Conservation (phyloP, 1,140 invertebrate species). For the Drosophila repleta region DNA sequence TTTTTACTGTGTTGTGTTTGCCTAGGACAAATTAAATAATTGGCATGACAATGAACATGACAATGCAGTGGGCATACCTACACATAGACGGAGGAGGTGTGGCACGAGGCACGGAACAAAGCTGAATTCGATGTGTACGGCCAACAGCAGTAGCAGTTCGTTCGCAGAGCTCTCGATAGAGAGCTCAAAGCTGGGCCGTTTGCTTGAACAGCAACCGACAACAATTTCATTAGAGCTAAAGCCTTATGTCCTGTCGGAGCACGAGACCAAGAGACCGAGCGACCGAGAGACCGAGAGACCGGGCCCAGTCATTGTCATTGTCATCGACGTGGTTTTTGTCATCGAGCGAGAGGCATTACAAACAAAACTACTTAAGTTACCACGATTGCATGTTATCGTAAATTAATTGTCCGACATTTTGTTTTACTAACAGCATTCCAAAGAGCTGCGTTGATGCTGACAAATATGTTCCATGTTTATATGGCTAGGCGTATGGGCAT, state of each 20-base stretch:
- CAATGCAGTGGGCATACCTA: constrained; percentile 46
- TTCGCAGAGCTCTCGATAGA: constrained; percentile 6
- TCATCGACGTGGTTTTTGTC: constrained; percentile 38
- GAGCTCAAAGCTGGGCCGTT: constrained; percentile 28
- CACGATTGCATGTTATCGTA: constrained; percentile 80
- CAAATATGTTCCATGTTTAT: background rate
- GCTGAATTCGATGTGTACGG: constrained; percentile 6
- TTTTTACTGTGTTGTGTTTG: constrained; percentile 40
- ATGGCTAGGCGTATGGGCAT: background rate
- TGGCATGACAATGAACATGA: constrained; percentile 70
- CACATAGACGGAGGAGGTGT: constrained; percentile 36
- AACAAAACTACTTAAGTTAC: constrained; percentile 81
- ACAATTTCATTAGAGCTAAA: constrained; percentile 77
- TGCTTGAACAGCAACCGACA: constrained; percentile 52
- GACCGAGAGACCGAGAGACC: background rate
- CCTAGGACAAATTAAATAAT: constrained; percentile 76
- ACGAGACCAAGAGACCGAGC: background rate
- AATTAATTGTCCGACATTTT: constrained; percentile 81
- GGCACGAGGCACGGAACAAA: constrained; percentile 22
- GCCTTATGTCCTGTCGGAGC: constrained; percentile 35
- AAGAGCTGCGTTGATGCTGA: constrained; percentile 54
- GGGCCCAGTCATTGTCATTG: constrained; percentile 37
- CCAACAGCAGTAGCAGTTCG: background rate
- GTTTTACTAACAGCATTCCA: constrained; percentile 71
- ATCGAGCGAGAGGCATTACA: constrained; percentile 63